Conservation (phyloP, 2,888 invertebrate species). For the Agriotes lineatus region DNA sequence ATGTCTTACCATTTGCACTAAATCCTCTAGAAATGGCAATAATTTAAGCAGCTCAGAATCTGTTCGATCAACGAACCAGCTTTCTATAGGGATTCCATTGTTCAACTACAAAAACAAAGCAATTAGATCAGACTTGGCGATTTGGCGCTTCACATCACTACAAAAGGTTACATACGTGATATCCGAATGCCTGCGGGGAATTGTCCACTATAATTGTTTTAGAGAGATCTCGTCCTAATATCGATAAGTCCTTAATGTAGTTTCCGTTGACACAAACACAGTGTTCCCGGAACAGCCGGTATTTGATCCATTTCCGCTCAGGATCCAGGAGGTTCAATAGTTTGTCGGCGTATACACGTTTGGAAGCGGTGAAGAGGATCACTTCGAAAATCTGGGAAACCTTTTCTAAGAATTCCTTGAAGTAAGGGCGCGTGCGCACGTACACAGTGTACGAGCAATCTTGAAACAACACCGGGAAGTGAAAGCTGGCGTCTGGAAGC, state of each 20-base stretch:
- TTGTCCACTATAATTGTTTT: slow-evolving; percentile 91
- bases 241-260: slow-evolving; percentile 95
- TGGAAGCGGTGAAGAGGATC: slow-evolving; percentile 95
- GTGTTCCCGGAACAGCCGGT: slow-evolving; percentile 93
- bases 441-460: slow-evolving; percentile 87
- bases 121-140: too few species aligned
- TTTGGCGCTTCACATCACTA: slow-evolving; percentile 66
- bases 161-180: slow-evolving; percentile 72
- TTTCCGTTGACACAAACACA: slow-evolving; percentile 96
- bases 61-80: slow-evolving; percentile 93
- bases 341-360: slow-evolving; percentile 94
- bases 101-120: slow-evolving; percentile 74
- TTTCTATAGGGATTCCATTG: slow-evolving; percentile 97
- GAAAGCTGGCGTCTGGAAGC: slow-evolving; percentile 91
- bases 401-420: slow-evolving; percentile 91
- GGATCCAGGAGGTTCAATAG: slow-evolving; percentile 93
- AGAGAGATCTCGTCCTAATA: slow-evolving; percentile 91
- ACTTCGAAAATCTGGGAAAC: slow-evolving; percentile 90
- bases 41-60: slow-evolving; percentile 93
- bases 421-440: slow-evolving; percentile 92
- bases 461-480: slow-evolving; percentile 93
- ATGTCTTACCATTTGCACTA: slow-evolving; percentile 84
- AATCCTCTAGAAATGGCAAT: slow-evolving; percentile 90
- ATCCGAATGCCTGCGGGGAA: slow-evolving; percentile 94
- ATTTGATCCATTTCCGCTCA: slow-evolving; percentile 88